A percentile compares a stretch with the other conserved stretches of the same genome.
Conservation (phyloP, 2,888 invertebrate species). For the Phragmatobia fuliginosa region DNA sequence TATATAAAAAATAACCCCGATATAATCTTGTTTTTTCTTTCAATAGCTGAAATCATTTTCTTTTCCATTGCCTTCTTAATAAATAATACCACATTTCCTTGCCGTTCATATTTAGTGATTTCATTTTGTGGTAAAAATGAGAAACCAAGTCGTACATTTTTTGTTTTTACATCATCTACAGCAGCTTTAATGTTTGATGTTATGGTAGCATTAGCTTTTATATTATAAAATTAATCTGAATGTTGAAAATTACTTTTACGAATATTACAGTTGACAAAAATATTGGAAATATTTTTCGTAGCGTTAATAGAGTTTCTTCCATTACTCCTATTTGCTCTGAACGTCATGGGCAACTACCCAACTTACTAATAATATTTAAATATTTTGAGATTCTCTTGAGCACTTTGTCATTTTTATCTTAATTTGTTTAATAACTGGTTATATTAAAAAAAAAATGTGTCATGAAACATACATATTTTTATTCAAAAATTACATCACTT, state of each 20-base stretch:
- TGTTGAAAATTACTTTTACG: neutral
- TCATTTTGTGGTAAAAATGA: slow-evolving; percentile 2
- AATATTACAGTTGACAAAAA: neutral
- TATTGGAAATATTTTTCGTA: neutral
- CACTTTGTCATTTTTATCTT: neutral
- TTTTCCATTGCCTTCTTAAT: neutral
- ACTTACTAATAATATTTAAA: neutral
- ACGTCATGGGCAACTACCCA: neutral
- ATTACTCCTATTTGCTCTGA: neutral
- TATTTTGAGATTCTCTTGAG: neutral
- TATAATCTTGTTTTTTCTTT: neutral
- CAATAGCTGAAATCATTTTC: neutral
- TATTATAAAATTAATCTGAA: neutral
- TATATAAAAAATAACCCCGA: neutral
- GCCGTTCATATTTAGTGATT: neutral
- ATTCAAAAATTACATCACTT: too few species aligned
- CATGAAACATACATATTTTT: too few species aligned
- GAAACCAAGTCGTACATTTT: neutral
- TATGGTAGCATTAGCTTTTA: neutral
- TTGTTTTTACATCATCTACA: neutral
- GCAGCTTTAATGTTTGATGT: neutral
- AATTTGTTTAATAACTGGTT: neutral
- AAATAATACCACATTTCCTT: slow-evolving; percentile 3
- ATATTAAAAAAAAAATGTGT: too few species aligned
- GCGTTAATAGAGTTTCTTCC: neutral